These are phyloP conservation scores for Podilymbus podiceps DNA, from an alignment of 2,113 vertebrate species.

Conservation along the genomic window DNA sequence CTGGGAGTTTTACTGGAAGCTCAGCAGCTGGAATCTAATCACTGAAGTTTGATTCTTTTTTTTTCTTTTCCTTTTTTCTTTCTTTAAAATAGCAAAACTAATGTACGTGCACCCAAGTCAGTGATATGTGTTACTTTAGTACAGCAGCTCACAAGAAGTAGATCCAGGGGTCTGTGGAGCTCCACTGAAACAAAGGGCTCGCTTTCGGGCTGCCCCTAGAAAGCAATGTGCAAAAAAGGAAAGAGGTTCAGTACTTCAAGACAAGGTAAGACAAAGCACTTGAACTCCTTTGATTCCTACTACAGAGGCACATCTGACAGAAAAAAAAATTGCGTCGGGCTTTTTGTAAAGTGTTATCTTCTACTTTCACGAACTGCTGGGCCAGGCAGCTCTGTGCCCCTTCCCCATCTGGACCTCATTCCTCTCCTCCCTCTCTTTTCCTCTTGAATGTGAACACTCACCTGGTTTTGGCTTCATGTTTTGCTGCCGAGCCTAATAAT, in stretches of 20 bases:
- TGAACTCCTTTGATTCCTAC: conserved; percentile 8
- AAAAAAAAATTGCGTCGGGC: background rate
- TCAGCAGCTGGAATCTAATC: background rate
- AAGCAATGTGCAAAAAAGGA: background rate
- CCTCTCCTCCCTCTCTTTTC: background rate
- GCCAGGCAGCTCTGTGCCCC: background rate
- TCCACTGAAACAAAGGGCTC: background rate
- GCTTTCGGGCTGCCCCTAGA: background rate
- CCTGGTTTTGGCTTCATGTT: background rate
- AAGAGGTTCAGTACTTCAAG: background rate
- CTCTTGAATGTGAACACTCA: background rate
- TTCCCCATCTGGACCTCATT: background rate
- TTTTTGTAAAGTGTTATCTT: background rate
- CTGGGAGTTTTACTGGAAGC: background rate
- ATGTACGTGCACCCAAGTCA: background rate
- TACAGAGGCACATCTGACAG: background rate
- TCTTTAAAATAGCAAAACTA: background rate
- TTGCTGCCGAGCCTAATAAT: background rate
- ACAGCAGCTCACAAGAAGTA: background rate
- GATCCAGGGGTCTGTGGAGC: background rate
- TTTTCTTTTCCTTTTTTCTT: background rate
- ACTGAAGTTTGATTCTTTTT: background rate
- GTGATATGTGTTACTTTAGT: background rate
- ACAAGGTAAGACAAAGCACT: background rate
- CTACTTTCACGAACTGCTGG: background rate